These are phyloP conservation scores for Phasia obesa DNA, from an alignment of 2,888 invertebrate genomes.

Conservation along the genomic window DNA sequence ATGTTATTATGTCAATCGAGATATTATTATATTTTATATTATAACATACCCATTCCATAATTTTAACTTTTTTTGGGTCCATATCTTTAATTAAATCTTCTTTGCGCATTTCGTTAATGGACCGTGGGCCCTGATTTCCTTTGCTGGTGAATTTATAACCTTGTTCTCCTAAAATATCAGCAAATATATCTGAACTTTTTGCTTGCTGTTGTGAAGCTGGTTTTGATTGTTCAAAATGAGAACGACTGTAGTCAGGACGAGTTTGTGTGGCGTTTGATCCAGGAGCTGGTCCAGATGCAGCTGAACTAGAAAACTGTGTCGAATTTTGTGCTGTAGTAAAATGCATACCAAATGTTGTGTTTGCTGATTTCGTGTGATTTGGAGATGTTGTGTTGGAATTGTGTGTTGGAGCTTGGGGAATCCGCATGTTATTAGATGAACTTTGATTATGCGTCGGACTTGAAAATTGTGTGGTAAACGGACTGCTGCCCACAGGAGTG, in stretches of 20 bases:
- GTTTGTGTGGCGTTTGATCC: slow-evolving; percentile 34
- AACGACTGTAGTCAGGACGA: slow-evolving; percentile 86
- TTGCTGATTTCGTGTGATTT: slow-evolving; percentile 74
- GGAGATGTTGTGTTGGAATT: slow-evolving; percentile 80
- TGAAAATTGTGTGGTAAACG: slow-evolving; percentile 81
- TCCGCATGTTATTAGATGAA: slow-evolving; percentile 59
- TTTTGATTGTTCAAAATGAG: slow-evolving; percentile 86
- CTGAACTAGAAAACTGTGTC: slow-evolving; percentile 63
- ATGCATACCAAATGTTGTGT: slow-evolving; percentile 60
- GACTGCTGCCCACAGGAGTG: slow-evolving; percentile 79
- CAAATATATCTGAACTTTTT: slow-evolving; percentile 88
- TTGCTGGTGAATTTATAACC: slow-evolving; percentile 92
- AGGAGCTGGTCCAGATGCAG: slow-evolving; percentile 55
- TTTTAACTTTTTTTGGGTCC: slow-evolving; percentile 95
- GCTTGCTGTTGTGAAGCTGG: slow-evolving; percentile 67
- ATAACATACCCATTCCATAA: slow-evolving; percentile 88
- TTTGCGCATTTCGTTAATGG: slow-evolving; percentile 96
- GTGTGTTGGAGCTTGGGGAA: slow-evolving; percentile 79
- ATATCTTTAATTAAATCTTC: slow-evolving; percentile 92
- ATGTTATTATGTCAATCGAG: no score
- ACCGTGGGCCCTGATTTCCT: slow-evolving; percentile 89
- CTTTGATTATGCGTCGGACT: slow-evolving; percentile 81
- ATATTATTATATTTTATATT: no score
- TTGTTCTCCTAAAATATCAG: slow-evolving; percentile 94
- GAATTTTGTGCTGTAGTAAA: slow-evolving; percentile 53